Base-by-base conservation (phyloP, 2,113 vertebrate species). In the Bubalus kerabau region DNA sequence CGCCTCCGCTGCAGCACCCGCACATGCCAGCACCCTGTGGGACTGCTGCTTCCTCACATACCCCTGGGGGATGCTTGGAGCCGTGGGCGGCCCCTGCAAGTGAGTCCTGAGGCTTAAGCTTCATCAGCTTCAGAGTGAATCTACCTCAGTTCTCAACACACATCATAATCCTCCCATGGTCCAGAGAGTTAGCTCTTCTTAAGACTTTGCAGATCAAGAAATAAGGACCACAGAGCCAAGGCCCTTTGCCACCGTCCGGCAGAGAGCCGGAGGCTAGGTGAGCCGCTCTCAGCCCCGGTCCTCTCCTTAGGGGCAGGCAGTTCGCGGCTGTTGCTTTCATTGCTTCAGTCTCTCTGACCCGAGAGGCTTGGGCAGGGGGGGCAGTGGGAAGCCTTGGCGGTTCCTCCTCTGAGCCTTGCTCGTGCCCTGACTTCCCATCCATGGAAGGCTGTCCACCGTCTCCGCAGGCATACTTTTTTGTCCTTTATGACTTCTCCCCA, bases 11-110 rank as follows among this genome's bases (percentile, higher is more conserved):
- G 16, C 26, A 0, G 1, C 9, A 26, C 4, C 30, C 40, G 28
- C 5, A 11, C 8, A 23, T 10, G 7, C 60, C 0, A 0, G 24
- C 1, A 1, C 26, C 36, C 30, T 7, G 6, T 3, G 24, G 50
- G 50, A 62, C 59, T 62, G 64, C n/a, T 57, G 5, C 21, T 87
- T 80, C 43, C 48, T 90, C 23, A 32, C 11, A 11, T 9, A n/a
- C 59, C 17, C 52, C 21, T 48, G 11, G 3, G 67, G 28, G 48
- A 26, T 28, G 30, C 28, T n/a, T 11, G 8, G 82, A 91, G 83
- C 19, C 24, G 10, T 26, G 30, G 32, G 71, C 7, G 10, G 17
- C 24, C 46, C 26, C 0, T 50, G 54, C 21, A 80, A 26, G 28
- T 21, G 62, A 67, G 12, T 19, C 78, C 19, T 76, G 10, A 52